Evolutionary conservation across 2,797 vertebrate genomes (phyloP).

Genomic region (Hippopotamyrus pictus): DNA sequence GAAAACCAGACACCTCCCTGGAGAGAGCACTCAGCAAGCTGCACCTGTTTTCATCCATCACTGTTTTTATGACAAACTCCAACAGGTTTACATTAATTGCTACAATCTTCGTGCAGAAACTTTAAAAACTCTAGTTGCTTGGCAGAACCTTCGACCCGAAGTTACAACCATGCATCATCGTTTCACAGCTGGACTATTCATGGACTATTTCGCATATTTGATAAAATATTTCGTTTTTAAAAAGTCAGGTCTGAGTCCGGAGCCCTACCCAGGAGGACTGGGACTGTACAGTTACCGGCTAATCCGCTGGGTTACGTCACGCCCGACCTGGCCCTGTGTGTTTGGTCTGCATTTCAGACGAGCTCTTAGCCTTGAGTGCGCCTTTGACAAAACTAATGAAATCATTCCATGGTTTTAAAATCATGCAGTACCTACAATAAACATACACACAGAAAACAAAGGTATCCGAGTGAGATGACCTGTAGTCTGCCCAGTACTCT

Average conservation of each 20-base stretch:
- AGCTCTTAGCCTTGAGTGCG: not conserved
- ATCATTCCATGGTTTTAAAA: not conserved
- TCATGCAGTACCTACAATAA: not conserved
- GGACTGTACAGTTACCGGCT: not conserved
- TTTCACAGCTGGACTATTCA: not conserved
- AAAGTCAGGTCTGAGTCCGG: not conserved
- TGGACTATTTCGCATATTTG: not conserved
- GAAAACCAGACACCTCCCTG: not conserved
- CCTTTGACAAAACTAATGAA: not conserved
- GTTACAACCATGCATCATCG: not conserved
- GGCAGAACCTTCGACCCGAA: not conserved
- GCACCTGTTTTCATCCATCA: not conserved
- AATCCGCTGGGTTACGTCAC: not conserved
- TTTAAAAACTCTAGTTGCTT: not conserved
- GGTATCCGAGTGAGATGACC: not conserved
- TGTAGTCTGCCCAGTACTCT: not conserved
- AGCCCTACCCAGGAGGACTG: not conserved
- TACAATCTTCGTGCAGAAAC: not conserved
- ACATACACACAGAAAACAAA: not conserved
- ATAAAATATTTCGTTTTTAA: not conserved
- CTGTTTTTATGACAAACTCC: not conserved
- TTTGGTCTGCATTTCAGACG: not conserved
- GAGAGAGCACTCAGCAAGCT: not conserved
- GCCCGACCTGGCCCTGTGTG: not conserved
- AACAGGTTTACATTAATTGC: not conserved